Evolutionary conservation across 2,113 vertebrate genomes (phyloP).

Genomic region (Brachyhypopomus gauderio): DNA sequence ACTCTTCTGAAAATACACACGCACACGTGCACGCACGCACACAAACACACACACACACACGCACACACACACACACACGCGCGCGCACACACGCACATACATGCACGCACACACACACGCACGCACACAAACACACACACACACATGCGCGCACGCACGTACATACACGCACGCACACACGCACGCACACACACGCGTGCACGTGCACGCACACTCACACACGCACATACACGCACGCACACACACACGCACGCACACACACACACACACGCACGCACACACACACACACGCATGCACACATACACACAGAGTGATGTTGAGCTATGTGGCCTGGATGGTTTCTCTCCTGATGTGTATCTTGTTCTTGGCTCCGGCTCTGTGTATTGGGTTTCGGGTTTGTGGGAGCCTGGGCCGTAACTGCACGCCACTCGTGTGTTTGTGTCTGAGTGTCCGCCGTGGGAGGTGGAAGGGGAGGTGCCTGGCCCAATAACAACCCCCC

Average conservation of each 20-base stretch:
- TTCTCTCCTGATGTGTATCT: constrained; percentile 33
- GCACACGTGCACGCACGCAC: too few species aligned
- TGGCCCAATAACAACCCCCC: background rate
- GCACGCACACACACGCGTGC: too few species aligned
- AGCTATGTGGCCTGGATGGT: constrained; percentile 7
- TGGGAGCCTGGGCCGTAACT: constrained; percentile 18
- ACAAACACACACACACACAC: too few species aligned
- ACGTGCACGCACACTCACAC: too few species aligned
- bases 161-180: too few species aligned
- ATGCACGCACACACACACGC: too few species aligned
- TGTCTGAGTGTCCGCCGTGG: constrained; percentile 37
- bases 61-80: too few species aligned
- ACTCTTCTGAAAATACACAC: too few species aligned
- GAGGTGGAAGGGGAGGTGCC: constrained; percentile 33
- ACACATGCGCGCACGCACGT: too few species aligned
- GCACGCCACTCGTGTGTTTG: constrained; percentile 50
- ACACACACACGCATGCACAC: constrained; percentile 22
- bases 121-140: too few species aligned
- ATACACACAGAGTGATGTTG: background rate
- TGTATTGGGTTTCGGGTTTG: constrained; percentile 39
- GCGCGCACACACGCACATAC: too few species aligned
- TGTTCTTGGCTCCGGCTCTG: constrained; percentile 25
- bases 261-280: background rate
- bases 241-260: background rate
- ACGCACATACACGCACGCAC: background rate